A percentile compares a stretch with the other conserved stretches of the same genome.
phyloP scores from a whole-genome alignment of 2,797 vertebrate species.

The Phrynocephalus vlangalii region DNA sequence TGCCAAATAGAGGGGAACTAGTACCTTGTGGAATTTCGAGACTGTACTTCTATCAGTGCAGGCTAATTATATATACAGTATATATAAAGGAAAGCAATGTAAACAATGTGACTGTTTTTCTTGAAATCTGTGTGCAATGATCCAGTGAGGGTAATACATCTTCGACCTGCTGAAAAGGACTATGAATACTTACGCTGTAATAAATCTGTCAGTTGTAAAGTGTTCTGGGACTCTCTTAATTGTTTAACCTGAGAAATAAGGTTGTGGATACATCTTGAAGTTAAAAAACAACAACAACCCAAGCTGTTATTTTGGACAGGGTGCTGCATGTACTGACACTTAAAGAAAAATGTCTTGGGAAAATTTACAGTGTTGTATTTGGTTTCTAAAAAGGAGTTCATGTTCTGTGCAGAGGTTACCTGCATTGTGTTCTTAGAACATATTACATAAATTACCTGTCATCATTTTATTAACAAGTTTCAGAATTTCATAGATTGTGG shows the following conservation, averaged over 20 bases:
- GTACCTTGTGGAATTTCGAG: too few relatives aligned
- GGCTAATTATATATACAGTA: too few relatives aligned
- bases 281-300: background rate
- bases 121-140: background rate
- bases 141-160: too few relatives aligned
- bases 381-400: background rate
- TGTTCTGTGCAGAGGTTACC: background rate
- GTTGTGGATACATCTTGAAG: background rate
- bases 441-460: background rate
- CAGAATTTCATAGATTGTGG: background rate
- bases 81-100: background rate
- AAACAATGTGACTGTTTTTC: background rate
- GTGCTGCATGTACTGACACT: background rate
- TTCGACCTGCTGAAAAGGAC: background rate
- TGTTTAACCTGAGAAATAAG: background rate
- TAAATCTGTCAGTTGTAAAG: background rate
- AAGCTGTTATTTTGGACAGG: background rate
- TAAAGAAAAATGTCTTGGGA: background rate
- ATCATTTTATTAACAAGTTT: background rate
- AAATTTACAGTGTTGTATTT: background rate
- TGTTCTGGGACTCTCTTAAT: background rate
- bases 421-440: background rate
- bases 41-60: too few relatives aligned
- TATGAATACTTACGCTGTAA: background rate
- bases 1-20: too few relatives aligned